Base-by-base conservation (phyloP, 2,797 vertebrate species). In the Rhabdophis nuchalis region DNA sequence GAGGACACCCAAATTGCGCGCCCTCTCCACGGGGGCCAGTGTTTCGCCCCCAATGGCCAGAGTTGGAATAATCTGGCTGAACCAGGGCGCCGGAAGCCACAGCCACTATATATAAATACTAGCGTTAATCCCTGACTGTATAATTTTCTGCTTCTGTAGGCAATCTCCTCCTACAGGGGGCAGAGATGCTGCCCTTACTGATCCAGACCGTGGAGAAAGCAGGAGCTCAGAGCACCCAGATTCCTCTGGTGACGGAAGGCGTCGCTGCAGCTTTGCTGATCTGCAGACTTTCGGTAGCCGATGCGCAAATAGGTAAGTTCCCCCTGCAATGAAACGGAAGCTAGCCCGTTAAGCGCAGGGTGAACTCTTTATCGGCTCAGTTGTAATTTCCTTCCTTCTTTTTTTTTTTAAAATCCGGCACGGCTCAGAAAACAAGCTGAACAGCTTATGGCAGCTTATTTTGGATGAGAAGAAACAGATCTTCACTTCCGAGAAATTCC, bases 401-500 rank as follows among this genome's bases (percentile, higher is more conserved):
- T n/a, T n/a, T n/a, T n/a, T n/a, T 61, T 93, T 94, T 92, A 68
- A 91, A 29, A 93, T 90, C 57, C 46, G 85, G n/a, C 88, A 52
- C 54, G 56, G 95, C 94, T 36, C 96, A 99, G 99, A 99, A 92
- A 94, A 98, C 1, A 99, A 99, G 95, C 97, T 99, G 93, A 97
- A 94, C 92, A 97, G 92, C 95, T 99, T 99, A 95, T 99, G 99
- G 99, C 98, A 97, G 94, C 96, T 99, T 93, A 96, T 99, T 92
- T 96, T 99, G 93, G 99, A 99, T 97, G 99, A 99, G 95, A 99
- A 99, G 96, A 99, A 99, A 93, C 98, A 98, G 3, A 96, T 99
- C 11, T 99, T 99, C 96, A 99, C 98, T 58, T 98, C 98, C 6
- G 99, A 99, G 95, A 99, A 99, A 97, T 99, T 99, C 95, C 97